Evolutionary conservation across 2,113 vertebrate species (phyloP), one percentile per base, ranked within the genome.

Genomic region (Monarcha castaneiventris): DNA sequence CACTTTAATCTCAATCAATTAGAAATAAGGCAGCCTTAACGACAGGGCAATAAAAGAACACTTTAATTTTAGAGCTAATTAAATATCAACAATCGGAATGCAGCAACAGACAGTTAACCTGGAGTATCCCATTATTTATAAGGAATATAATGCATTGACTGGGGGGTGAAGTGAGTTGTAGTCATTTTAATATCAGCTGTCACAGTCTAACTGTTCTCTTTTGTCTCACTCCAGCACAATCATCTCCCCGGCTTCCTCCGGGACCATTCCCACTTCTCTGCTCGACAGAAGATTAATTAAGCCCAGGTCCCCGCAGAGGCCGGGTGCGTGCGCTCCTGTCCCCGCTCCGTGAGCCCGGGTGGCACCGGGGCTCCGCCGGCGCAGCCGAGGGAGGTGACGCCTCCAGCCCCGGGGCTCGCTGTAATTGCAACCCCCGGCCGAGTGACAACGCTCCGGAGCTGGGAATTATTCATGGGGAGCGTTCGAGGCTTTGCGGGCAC

Each of bases 21-120:
- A 97, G 96, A 96, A 97, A 96, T 86, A 96, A 96, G 97, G 94
- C 85, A 62, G 82, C 94, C 92, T 90, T 83, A 84, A 93, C 39
- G 12, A 93, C 69, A 67, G 89, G 95, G 96, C 89, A 95, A 97
- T 97, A 97, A 97, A 97, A 96, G 96, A 94, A 93, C 86, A 67
- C 92, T 98, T 98, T 97, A 97, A 98, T 98, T 98, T 98, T 94
- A 97, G 97, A 98, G 97, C 97, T 98, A 98, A 98, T 98, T 98
- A 98, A 98, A 98, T 98, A 98, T 97, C 98, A 97, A 98, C 98
- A 97, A 98, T 97, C 94, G 98, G 95, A 97, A 98, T 96, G 97
- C 94, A 44, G 96, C 94, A 94, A 81, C 97, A 97, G 97, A 96
- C 97, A 96, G 97, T 97, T 98, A 98, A 98, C 98, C 98, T 97